Percentiles rank a stretch among this genome's conserved stretches.
phyloP scores from a whole-genome alignment of 2,113 vertebrate genomes.

The Oreochromis tanganicae region DNA sequence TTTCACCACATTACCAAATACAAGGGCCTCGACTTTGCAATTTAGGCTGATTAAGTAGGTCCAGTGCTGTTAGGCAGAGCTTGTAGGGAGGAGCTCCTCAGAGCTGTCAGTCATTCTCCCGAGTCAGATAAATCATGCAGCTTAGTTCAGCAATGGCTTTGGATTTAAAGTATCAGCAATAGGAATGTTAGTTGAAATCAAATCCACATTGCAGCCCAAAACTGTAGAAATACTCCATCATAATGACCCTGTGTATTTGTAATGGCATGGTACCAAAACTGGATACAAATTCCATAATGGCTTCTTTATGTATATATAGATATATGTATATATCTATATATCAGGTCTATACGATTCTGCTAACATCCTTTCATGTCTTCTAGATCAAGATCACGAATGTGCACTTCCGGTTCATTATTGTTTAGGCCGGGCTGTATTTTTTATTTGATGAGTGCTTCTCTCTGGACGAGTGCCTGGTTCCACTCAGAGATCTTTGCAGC shows the following conservation, averaged over 20 bases:
- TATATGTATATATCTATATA: not conserved
- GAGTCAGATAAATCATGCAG: conserved; percentile 39
- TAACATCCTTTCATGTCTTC: conserved; percentile 30
- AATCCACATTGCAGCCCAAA: conserved; percentile 3
- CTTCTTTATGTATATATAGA: not conserved
- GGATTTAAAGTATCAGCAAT: conserved; percentile 15
- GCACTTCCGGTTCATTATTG: conserved; percentile 53
- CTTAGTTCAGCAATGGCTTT: conserved; percentile 25
- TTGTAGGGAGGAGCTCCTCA: conserved; percentile 40
- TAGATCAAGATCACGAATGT: conserved; percentile 14
- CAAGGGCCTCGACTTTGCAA: conserved; percentile 59
- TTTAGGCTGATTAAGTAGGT: conserved; percentile 68
- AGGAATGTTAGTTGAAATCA: conserved; percentile 16
- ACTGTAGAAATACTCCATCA: conserved; percentile 3
- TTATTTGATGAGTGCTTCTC: conserved; percentile 57
- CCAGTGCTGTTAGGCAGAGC: conserved; percentile 44
- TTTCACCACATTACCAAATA: conserved; percentile 73
- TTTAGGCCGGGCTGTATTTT: conserved; percentile 44
- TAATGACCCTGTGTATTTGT: conserved; percentile 24
- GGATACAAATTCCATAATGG: conserved; percentile 34
- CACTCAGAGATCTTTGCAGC: conserved; percentile 51
- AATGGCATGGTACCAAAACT: not conserved
- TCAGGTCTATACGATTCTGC: conserved; percentile 2
- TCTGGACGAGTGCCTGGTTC: conserved; percentile 49
- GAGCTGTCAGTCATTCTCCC: conserved; percentile 55